phyloP scores from a whole-genome alignment of 2,888 invertebrate species.

The Fragum sueziense region DNA sequence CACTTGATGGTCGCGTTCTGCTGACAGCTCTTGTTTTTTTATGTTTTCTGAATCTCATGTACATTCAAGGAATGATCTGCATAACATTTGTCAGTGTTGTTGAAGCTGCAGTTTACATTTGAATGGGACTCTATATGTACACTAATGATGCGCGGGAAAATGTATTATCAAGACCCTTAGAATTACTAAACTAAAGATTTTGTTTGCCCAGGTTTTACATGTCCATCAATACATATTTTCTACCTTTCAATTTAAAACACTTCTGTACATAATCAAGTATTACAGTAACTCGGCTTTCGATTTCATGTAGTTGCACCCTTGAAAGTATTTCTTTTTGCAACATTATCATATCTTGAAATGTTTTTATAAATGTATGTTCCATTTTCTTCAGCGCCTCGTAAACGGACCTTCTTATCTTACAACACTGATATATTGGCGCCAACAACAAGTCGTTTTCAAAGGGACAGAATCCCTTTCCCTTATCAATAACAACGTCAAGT shows the following conservation, averaged over 20 bases:
- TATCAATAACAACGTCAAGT: neutral
- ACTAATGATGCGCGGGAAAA: no score
- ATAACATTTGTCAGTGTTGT: no score
- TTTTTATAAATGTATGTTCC: neutral
- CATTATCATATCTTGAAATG: neutral
- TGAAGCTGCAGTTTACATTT: no score
- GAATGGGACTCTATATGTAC: no score
- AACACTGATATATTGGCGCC: conserved; percentile 10
- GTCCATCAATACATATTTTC: neutral
- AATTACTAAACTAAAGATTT: no score
- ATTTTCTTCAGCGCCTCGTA: neutral
- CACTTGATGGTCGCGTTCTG: no score
- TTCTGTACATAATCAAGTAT: neutral
- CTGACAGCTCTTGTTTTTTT: no score
- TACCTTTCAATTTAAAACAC: conserved; percentile 19
- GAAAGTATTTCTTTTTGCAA: neutral
- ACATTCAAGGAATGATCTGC: no score
- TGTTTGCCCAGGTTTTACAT: no score
- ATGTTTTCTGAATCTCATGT: no score
- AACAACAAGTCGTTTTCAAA: neutral
- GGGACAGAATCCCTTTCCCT: conserved; percentile 17
- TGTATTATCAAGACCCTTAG: no score
- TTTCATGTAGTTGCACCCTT: neutral
- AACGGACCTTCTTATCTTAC: neutral
- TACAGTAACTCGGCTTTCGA: neutral